Base-by-base conservation (phyloP, 2,888 invertebrate species). In the Eugnorisma glareosa region DNA sequence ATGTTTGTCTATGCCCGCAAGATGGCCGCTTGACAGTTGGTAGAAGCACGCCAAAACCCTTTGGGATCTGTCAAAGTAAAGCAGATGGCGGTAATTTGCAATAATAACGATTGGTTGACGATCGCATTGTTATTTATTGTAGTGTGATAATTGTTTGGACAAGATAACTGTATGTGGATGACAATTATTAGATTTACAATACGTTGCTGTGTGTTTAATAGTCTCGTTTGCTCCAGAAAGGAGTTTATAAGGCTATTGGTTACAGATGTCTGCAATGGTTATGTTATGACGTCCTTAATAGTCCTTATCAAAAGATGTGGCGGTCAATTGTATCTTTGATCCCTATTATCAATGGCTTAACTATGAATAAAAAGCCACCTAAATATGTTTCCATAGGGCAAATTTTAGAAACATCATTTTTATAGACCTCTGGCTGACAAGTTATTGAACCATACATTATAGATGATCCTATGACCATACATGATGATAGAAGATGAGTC, bases 81-180 rank as follows among this genome's bases (percentile, higher is more conserved):
- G 91, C 95, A 96, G 96, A 96, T 96, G 96, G 92, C 92, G 92
- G 93, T 93, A 95, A 96, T 96, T 95, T 94, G 92, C 91, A 91
- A 94, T 93, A 93, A 91, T 89, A 86, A 87, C 89, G 89, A 93
- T 93, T 91, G 90, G 93, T 94, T 94, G 95, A 94, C 96, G 93
- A 94, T 94, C 92, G 91, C 89, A 94, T 96, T 95, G 93, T 91
- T 90, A 91, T 94, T 94, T 95, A 95, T 89, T 94, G 95, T 93
- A 88, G 92, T 94, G 95, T 92, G 86, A 94, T 95, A 95, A 96
- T 96, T 94, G 92, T 93, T 92, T 91, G 83, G 94, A 95, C 95
- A 93, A 91, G 83, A 86, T 87, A 88, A 88, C 87, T 85, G 84
- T 81, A 18, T 73, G n/a, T 57, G 72, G 77, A 77, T 81, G 77